Percentiles rank a stretch among this genome's conserved stretches.
These are phyloP conservation scores for Macquaria australasica DNA, from an alignment of 2,113 vertebrate genomes.

Conservation along the genomic window DNA sequence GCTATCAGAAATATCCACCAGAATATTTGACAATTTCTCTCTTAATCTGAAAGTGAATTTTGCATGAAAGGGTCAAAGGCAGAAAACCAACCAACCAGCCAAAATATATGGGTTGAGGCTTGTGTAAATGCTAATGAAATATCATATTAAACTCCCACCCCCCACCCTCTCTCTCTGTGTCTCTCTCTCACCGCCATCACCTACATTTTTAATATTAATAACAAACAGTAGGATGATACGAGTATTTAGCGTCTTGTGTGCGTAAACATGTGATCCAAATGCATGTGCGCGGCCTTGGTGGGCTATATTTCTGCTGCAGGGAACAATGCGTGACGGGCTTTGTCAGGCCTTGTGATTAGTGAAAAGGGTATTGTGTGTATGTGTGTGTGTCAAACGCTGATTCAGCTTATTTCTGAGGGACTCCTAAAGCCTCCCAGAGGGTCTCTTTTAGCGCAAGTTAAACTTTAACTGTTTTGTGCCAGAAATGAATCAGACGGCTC, in stretches of 20 bases:
- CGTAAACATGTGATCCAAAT: slow-evolving; percentile 41
- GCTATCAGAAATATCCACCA: not conserved
- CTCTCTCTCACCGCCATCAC: not conserved
- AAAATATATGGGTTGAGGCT: not conserved
- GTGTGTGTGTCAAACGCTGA: slow-evolving; percentile 83
- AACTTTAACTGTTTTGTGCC: slow-evolving; percentile 93
- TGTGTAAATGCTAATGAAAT: slow-evolving; percentile 43
- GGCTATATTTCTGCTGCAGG: slow-evolving; percentile 60
- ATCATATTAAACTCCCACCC: slow-evolving; percentile 41
- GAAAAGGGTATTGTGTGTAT: slow-evolving; percentile 83
- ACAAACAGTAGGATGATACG: slow-evolving; percentile 8
- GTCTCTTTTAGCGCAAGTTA: slow-evolving; percentile 93
- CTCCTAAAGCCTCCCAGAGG: slow-evolving; percentile 85
- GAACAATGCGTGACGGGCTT: slow-evolving; percentile 76
- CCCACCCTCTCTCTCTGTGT: not conserved
- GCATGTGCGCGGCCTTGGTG: slow-evolving; percentile 41
- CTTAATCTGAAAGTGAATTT: not conserved
- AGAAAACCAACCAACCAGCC: not conserved
- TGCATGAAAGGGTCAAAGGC: not conserved
- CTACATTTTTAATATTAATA: slow-evolving; percentile 19
- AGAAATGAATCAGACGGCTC: slow-evolving; percentile 69
- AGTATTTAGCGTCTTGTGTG: slow-evolving; percentile 14
- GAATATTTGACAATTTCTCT: not conserved
- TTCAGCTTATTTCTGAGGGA: slow-evolving; percentile 86
- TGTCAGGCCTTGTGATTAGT: slow-evolving; percentile 78